Evolutionary conservation across 2,113 vertebrate species (phyloP), one percentile per base, ranked within the genome.

Genomic region (Thomomys bottae): DNA sequence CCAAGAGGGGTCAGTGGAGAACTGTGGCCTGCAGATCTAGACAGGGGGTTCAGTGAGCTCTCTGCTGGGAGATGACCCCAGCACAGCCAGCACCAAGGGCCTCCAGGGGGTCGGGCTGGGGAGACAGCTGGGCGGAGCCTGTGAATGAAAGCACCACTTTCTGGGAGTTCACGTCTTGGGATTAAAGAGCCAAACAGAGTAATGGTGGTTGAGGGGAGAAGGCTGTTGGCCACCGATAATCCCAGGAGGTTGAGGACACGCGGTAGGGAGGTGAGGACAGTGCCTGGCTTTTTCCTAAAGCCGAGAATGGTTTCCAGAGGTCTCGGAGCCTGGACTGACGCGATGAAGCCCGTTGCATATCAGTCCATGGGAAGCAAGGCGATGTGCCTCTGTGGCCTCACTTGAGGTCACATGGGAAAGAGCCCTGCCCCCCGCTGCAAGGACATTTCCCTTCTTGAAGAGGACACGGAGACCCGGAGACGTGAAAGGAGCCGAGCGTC

Each of bases 151-250:
- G 49, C 36, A 38, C 24, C 85, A 20, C 75, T 84, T 93, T 94
- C 70, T 73, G 78, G 70, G 42, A 79, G 75, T 26, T 82, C 9
- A 79, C 24, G 40, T 71, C 57, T 66, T 45, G 59, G 57, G 57
- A 21, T 57, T 3, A 86, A 79, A 89, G 79, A 89, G 34, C 85
- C 79, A 84, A 93, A 67, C 49, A 66, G 67, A 66, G n/a, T 77
- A 80, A 73, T 87, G 73, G 38, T 12, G 63, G 54, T 57, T 57
- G 54, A 80, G 57, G 17, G 49, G 30, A 83, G 89, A 34, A 89
- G 85, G 28, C 45, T 34, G 49, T 59, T 59, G 67, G 9, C 20
- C 1, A 1, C 11, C 15, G 21, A 59, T 1, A 20, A 66, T 71
- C 75, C 32, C 8, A 38, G 34, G 57, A 67, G 49, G 24, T 12